phyloP scores from a whole-genome alignment of 1,140 invertebrate species.

The Neoseiulus cucumeris region DNA sequence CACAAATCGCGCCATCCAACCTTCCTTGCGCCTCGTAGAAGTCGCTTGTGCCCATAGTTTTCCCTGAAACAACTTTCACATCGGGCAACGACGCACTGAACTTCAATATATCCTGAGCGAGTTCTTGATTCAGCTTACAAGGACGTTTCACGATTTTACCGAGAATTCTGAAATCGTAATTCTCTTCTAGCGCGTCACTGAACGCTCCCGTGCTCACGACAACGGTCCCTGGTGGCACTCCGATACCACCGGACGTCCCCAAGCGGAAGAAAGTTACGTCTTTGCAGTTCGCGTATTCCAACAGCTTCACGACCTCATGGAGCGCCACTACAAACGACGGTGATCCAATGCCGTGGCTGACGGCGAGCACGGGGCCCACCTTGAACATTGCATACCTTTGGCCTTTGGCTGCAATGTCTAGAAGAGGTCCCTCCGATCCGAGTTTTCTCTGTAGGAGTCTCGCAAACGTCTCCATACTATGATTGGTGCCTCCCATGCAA shows the following conservation, averaged over 20 bases:
- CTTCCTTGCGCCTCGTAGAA: conserved; percentile 89
- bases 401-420: not conserved
- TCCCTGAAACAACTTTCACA: conserved; percentile 48
- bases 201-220: not conserved
- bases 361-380: conserved; percentile 70
- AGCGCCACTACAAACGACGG: conserved; percentile 75
- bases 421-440: not conserved
- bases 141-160: conserved; percentile 62
- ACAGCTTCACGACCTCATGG: conserved; percentile 77
- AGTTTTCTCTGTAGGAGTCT: not conserved
- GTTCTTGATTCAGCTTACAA: conserved; percentile 53
- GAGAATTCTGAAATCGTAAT: conserved; percentile 35
- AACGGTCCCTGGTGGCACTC: conserved; percentile 23
- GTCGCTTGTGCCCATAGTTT: conserved; percentile 86
- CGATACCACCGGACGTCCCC: conserved; percentile 76
- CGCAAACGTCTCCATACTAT: not conserved
- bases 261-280: conserved; percentile 78
- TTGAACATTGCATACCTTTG: conserved; percentile 94
- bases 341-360: conserved; percentile 84
- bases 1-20: conserved; percentile 89
- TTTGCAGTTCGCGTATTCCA: conserved; percentile 67
- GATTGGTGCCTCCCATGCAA: not conserved
- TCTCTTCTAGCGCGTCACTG: not conserved
- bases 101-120: conserved; percentile 40
- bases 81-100: not conserved